phyloP scores from a whole-genome alignment of 2,888 invertebrate species.

The Linnaemya vulpina region DNA sequence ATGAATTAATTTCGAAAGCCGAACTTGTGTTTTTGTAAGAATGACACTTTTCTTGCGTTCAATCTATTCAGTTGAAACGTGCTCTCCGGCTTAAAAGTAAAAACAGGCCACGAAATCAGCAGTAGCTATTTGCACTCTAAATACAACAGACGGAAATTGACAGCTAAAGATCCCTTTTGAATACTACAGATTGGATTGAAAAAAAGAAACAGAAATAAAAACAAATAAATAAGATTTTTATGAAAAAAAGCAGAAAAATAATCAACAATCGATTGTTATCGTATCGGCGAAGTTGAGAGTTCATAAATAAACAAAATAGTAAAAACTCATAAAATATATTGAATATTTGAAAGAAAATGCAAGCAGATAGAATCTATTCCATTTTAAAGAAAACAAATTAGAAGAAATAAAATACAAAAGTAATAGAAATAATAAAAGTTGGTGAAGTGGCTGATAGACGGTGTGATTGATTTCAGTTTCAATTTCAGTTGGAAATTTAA shows the following conservation, averaged over 20 bases:
- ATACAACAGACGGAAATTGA: conserved; percentile 47
- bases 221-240: conserved; percentile 10
- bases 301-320: conserved; percentile 31
- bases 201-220: not conserved
- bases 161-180: not conserved
- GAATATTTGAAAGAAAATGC: conserved; percentile 19
- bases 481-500: not conserved
- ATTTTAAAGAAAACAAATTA: not conserved
- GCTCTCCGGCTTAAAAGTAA: conserved; percentile 61
- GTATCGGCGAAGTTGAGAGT: conserved; percentile 1
- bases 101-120: conserved; percentile 48
- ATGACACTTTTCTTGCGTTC: conserved; percentile 38
- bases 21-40: conserved; percentile 20
- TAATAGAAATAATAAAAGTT: conserved; percentile 1
- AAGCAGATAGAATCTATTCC: not conserved
- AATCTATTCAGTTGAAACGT: conserved; percentile 48
- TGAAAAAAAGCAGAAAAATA: conserved; percentile 43
- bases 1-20: conserved; percentile 59
- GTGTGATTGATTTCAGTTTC: conserved; percentile 27
- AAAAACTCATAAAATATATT: conserved; percentile 9
- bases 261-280: conserved; percentile 60
- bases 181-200: conserved; percentile 11
- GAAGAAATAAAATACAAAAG: not conserved
- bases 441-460: not conserved
- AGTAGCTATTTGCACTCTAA: conserved; percentile 62